These are phyloP conservation scores for Willisornis vidua DNA, from an alignment of 2,113 vertebrate genomes.

Conservation along the genomic window DNA sequence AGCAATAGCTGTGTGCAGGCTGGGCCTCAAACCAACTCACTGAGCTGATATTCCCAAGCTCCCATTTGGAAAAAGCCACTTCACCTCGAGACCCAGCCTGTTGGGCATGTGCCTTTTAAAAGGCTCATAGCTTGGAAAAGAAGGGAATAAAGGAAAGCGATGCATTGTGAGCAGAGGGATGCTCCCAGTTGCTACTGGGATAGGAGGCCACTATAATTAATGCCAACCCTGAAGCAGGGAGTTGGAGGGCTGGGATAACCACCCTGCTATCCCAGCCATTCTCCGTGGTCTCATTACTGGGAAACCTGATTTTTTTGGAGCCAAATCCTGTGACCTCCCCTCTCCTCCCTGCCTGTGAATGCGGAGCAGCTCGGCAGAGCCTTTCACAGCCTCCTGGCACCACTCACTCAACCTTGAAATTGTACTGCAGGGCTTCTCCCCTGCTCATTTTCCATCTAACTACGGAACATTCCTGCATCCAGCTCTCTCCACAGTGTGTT, in stretches of 20 bases:
- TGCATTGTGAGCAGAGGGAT: background rate
- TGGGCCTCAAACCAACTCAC: background rate
- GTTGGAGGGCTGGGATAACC: background rate
- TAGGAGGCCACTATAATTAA: background rate
- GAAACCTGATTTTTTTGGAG: background rate
- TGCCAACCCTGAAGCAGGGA: background rate
- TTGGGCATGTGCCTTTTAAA: background rate
- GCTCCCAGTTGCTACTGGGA: background rate
- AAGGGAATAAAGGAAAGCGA: background rate
- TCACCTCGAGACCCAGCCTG: accelerated
- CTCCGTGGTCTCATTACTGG: background rate
- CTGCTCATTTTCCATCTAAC: background rate
- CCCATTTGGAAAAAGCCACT: background rate
- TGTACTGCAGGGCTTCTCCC: conserved; percentile 22
- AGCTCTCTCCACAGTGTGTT: accelerated
- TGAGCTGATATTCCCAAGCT: background rate
- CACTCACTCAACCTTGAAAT: conserved; percentile 37
- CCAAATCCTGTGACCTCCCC: background rate
- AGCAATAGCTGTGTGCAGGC: background rate
- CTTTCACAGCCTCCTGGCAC: background rate
- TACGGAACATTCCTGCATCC: background rate
- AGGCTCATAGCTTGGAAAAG: background rate
- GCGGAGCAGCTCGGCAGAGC: background rate
- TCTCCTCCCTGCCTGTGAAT: background rate
- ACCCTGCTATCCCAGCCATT: background rate